These are phyloP conservation scores for Sepioteuthis lessoniana DNA, from an alignment of 2,888 invertebrate species.

Conservation along the genomic window DNA sequence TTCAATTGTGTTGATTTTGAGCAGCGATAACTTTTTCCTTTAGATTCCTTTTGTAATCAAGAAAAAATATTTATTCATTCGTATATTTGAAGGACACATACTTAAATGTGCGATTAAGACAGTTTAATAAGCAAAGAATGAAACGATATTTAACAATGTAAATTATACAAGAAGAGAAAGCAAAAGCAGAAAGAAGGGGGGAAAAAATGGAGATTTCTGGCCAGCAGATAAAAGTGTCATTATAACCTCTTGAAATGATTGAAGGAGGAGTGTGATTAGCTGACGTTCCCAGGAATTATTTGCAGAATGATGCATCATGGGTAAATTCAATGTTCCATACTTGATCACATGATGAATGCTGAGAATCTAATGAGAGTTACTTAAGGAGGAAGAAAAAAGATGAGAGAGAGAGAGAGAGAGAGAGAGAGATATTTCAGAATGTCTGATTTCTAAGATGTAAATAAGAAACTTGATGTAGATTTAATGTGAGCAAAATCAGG, in stretches of 20 bases:
- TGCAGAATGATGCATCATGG: constrained; percentile 4
- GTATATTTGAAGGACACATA: not conserved
- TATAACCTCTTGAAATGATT: not conserved
- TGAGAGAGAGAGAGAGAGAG: not conserved
- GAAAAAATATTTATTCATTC: not conserved
- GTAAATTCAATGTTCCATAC: not conserved
- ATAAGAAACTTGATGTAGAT: not conserved
- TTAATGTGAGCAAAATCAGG: not conserved
- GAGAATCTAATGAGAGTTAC: not conserved
- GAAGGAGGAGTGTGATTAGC: not conserved
- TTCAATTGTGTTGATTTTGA: not conserved
- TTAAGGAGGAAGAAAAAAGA: not conserved
- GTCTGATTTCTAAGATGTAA: not conserved
- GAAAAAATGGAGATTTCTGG: not conserved
- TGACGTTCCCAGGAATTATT: not conserved
- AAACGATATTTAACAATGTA: not conserved
- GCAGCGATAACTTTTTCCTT: not conserved
- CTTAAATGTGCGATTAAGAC: not conserved
- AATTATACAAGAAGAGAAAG: not conserved
- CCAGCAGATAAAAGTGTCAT: not conserved
- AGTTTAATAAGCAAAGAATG: not conserved
- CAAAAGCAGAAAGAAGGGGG: not conserved
- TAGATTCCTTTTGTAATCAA: not conserved
- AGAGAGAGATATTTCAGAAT: too few species aligned
- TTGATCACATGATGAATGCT: not conserved